Base-by-base conservation (phyloP, 2,888 invertebrate genomes). In the Erebia epiphron region DNA sequence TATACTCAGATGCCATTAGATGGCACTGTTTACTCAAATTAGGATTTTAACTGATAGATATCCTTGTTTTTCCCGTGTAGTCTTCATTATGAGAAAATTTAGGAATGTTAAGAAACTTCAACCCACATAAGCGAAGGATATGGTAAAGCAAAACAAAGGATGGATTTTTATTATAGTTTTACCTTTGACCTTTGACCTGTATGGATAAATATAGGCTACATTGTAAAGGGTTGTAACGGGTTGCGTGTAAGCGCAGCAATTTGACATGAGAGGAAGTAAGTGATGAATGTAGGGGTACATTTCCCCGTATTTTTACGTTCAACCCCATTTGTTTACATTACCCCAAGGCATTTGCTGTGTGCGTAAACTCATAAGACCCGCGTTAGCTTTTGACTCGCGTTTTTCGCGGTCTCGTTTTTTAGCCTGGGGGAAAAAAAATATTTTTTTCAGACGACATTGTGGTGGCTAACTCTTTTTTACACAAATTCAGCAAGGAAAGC, bases 241-340 rank as follows among this genome's bases (percentile, higher is more conserved):
- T 35, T 50, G 65, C 65, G 65, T 65, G 54, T 18, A 56, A 43
- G 60, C 60, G 41, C 7, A 56, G 56, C 65, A 54, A 56, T 56
- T 56, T 65, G 65, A 56, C 65, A 43, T 54, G 13, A 43, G 43
- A 56, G 65, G 43, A 65, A 65, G 65, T 65, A 43, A 56, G 56
- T 65, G 65, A 65, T 65, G 65, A 41, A 65, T 65, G 52, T 21
- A 54, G 14, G 14, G 14, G 13, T 16, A 52, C 64, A 35, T 41
- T 21, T 14, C 9, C 41, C 41, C 54, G 54, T 41, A 67, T 49
- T 69, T 72, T 69, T 60, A 56, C 49, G 16, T 16, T 35, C 69
- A 26, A 43, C 60, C 69, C 60, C 58, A 72, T 69, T 72, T 72
- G 52, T 69, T 67, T 26, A 50, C 54, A 58, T 58, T 64, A 52